Base-by-base conservation (phyloP, 1,140 invertebrate species). In the Chrysomallon squamiferum region DNA sequence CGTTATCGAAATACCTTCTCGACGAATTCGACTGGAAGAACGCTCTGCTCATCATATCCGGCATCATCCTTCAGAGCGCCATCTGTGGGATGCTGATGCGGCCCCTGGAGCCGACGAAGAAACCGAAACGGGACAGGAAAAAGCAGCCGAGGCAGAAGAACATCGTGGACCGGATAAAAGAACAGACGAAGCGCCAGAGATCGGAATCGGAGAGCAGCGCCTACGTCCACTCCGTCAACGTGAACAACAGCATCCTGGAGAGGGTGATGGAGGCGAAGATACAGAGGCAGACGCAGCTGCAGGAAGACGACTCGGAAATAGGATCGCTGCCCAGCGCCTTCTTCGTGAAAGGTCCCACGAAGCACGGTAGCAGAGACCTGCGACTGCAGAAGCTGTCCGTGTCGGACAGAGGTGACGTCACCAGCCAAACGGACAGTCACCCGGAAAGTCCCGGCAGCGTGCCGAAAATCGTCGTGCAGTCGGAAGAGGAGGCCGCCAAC, bases 51-150 rank as follows among this genome's bases (percentile, higher is more conserved):
- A 92, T 98, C 65, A 88, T 98, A 35, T 93, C 96, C 11, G 96
- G 94, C 0, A 86, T 98, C 50, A 95, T 97, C 67, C 88, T 99
- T 11, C 93, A 95, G 84, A 97, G 95, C 79, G 92, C 91, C 62
- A 90, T 96, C 18, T 97, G 96, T 78, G 97, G 96, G 27, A 69
- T 73, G 13, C 87, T 99, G 66, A 98, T 98, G 95, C 89, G 95
- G 71, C 97, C 97, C 1, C 84, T 98, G 13, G 85, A 94, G 91
- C 74, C 93, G 89, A 72, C 59, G 59, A 81, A 71, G 70, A 71
- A 54, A 59, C 80, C 74, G 67, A 81, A 91, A 3, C 93, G 92
- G 80, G 69, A 60, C 54, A 65, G 49, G 50, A 68, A 57, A 58
- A 20, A 29, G 15, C 11, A 60, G 15, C 72, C 77, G 15, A 52